Conservation (phyloP, 2,113 vertebrate genomes). For the Cavia porcellus region DNA sequence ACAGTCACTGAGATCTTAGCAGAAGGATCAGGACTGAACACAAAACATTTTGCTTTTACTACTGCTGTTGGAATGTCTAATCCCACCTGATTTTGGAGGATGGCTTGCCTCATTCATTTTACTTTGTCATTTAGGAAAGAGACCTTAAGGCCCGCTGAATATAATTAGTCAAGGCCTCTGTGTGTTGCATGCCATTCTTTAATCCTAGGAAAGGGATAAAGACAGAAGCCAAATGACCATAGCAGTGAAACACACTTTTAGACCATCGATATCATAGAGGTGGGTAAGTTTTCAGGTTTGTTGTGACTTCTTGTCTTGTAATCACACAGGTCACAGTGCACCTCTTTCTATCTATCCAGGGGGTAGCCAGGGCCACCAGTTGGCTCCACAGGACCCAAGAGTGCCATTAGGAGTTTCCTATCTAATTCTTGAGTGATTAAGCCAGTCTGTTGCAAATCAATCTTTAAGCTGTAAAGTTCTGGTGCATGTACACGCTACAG, state of each 20-base stretch:
- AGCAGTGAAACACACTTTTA: background rate
- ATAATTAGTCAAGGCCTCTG: background rate
- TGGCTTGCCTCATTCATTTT: background rate
- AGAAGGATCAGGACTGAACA: background rate
- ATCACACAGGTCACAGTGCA: background rate
- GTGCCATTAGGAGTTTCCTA: no score
- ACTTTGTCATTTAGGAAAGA: background rate
- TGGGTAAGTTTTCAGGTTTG: background rate
- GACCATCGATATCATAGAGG: background rate
- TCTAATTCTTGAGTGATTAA: no score
- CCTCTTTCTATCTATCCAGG: background rate
- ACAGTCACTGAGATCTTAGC: background rate
- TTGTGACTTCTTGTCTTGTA: background rate
- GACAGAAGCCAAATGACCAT: background rate
- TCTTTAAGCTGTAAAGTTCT: no score
- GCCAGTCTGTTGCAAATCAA: no score
- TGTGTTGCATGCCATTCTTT: background rate
- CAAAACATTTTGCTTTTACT: background rate
- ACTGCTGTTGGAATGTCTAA: background rate
- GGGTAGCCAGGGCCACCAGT: background rate
- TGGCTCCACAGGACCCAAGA: background rate
- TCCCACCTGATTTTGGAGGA: background rate
- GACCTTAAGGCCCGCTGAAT: background rate
- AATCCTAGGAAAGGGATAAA: background rate
- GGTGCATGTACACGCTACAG: no score